These are phyloP conservation scores for Zeuzera pyrina DNA, from an alignment of 2,888 invertebrate genomes.

Conservation along the genomic window DNA sequence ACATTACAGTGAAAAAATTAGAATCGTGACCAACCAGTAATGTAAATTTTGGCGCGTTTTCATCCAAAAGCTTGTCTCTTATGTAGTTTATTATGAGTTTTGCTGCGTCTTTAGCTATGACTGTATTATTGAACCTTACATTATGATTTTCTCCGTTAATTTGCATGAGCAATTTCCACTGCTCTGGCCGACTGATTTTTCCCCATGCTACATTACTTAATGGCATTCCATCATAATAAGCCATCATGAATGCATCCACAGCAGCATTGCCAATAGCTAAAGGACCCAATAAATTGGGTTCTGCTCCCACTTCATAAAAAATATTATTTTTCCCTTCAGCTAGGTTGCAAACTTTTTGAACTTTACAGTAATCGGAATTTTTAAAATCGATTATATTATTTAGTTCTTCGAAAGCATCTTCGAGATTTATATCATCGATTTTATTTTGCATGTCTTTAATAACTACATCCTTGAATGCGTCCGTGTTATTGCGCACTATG, in stretches of 20 bases:
- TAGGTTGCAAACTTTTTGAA: constrained; percentile 33
- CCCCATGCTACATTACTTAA: constrained; percentile 46
- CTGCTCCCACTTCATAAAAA: constrained; percentile 26
- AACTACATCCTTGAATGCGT: constrained; percentile 22
- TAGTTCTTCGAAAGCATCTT: constrained; percentile 26
- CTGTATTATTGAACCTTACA: constrained; percentile 36
- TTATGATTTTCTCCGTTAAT: constrained; percentile 35
- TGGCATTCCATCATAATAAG: constrained; percentile 42
- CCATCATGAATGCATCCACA: constrained; percentile 49
- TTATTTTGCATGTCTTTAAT: constrained; percentile 32
- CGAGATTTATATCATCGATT: constrained; percentile 25
- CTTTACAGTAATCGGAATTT: constrained; percentile 33
- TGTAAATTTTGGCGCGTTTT: constrained; percentile 26
- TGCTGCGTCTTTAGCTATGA: constrained; percentile 30
- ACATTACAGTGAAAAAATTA: constrained; percentile 35
- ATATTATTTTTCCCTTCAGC: constrained; percentile 22
- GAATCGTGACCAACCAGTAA: constrained; percentile 51
- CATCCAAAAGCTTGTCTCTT: constrained; percentile 23
- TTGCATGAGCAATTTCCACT: constrained; percentile 33
- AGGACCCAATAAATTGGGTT: constrained; percentile 39
- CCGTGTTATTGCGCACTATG: constrained; percentile 27
- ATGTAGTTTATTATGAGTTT: constrained; percentile 35
- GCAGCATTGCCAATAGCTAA: constrained; percentile 30
- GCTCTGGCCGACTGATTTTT: constrained; percentile 24
- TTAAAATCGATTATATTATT: constrained; percentile 37